Percentiles rank a stretch among this genome's conserved stretches.
These are phyloP conservation scores for Diorhabda sublineata DNA, from an alignment of 1,140 invertebrate genomes.

Conservation along the genomic window DNA sequence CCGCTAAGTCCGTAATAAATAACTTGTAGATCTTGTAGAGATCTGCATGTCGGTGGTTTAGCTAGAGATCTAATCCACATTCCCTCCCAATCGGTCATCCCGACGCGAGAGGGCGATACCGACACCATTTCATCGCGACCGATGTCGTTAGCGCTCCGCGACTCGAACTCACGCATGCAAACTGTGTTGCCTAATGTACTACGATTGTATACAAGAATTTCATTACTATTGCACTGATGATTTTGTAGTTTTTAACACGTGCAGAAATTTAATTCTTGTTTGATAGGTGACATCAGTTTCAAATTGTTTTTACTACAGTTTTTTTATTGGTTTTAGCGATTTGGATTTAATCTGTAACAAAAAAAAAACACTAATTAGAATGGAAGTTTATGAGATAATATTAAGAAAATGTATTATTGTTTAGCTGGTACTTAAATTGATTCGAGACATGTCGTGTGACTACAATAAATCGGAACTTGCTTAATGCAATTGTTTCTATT, in stretches of 20 bases:
- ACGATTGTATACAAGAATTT: neutral
- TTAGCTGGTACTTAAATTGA: no score
- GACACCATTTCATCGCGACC: conserved; percentile 23
- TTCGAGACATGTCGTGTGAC: no score
- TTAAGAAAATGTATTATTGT: no score
- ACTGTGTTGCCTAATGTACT: neutral
- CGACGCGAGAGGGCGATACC: conserved; percentile 34
- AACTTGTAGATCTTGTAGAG: conserved; percentile 69
- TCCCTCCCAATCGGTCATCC: conserved; percentile 57
- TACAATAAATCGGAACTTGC: no score
- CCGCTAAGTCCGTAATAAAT: conserved; percentile 72
- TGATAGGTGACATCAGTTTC: no score
- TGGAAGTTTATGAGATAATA: no score
- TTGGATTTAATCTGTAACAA: no score
- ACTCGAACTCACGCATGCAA: conserved; percentile 14
- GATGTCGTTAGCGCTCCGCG: conserved; percentile 12
- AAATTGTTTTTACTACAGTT: no score
- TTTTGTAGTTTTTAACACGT: neutral
- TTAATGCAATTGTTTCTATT: no score
- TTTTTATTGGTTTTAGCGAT: no score
- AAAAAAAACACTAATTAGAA: no score
- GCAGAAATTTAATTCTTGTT: no score
- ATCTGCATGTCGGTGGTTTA: conserved; percentile 58
- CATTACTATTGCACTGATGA: neutral
- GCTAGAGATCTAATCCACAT: conserved; percentile 60